Evolutionary conservation across 2,113 vertebrate genomes (phyloP), one percentile per base, ranked within the genome.

Genomic region (Probosciger aterrimus): DNA sequence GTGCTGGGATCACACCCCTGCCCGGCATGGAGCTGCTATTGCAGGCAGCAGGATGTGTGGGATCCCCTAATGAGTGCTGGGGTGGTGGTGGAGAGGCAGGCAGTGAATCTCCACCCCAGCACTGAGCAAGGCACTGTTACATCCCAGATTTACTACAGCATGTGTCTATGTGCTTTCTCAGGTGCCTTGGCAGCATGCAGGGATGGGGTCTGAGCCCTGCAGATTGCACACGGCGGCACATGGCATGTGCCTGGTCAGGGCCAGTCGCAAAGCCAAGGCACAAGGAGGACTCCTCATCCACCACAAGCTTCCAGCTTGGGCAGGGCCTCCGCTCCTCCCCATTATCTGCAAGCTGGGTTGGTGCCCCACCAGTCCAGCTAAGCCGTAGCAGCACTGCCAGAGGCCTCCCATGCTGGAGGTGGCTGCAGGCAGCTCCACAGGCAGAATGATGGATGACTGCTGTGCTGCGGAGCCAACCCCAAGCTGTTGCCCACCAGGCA

Each of bases 21-120:
- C 47, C 23, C 7, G 7, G 47, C 47, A 49, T 49, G 67, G 27
- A 90, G 30, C 60, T 25, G 19, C 62, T 62, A 6, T 31, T 1
- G 0, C 3, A 3, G 31, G 16, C 3, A 10, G 24, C 15, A 70
- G 65, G 39, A 82, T 0, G 1, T 14, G 0, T 12, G 18, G 15
- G 9, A 50, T 41, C 71, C 18, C 35, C 1, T 2, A 22, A 28
- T 23, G 64, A 68, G 46, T 25, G 30, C 11, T 50, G 43, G 27
- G 23, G 28, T 30, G 39, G n/a, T 37, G 2, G 5, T 25, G 16
- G 20, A 0, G 4, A 65, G 44, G 39, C 46, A 80, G 35, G 37
- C 0, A 1, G 33, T 30, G 43, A 24, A 25, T 23, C 8, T 68
- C 18, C 22, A 53, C 9, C 7, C 19, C 17, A n/a, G 41, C 47